phyloP scores from a whole-genome alignment of 2,113 vertebrate species.

The Pygathrix nemaeus region DNA sequence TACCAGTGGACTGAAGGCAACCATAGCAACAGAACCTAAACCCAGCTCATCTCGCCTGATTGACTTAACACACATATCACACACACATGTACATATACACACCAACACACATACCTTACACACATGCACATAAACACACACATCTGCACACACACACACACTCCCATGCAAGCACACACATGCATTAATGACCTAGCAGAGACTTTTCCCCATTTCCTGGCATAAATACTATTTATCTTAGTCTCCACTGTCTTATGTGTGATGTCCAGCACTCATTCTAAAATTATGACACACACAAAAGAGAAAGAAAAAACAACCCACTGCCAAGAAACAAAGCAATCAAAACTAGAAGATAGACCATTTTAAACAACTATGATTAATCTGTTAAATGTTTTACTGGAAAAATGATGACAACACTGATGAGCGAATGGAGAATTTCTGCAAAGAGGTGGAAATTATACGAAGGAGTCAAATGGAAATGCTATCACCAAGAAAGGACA shows the following conservation, averaged over 20 bases:
- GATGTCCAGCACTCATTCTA: background rate
- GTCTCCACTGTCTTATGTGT: background rate
- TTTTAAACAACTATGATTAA: background rate
- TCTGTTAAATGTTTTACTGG: background rate
- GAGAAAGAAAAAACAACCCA: background rate
- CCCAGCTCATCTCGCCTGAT: background rate
- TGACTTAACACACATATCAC: background rate
- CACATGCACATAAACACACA: background rate
- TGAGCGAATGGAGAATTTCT: background rate
- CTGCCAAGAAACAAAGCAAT: background rate
- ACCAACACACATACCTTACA: background rate
- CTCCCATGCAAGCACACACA: background rate
- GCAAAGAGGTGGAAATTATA: background rate
- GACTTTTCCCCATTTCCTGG: background rate
- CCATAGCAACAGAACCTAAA: background rate
- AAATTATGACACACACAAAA: background rate
- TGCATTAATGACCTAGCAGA: background rate
- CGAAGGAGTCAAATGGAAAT: background rate
- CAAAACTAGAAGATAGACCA: background rate
- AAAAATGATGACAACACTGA: background rate
- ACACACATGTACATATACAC: background rate
- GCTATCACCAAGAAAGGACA: background rate
- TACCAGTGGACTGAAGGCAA: fast-evolving
- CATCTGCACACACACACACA: too few species aligned
- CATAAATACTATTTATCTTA: too few species aligned